Percentiles rank a stretch among this genome's conserved stretches.
Conservation (phyloP, 2,113 vertebrate species). For the Irena cyanogastra region DNA sequence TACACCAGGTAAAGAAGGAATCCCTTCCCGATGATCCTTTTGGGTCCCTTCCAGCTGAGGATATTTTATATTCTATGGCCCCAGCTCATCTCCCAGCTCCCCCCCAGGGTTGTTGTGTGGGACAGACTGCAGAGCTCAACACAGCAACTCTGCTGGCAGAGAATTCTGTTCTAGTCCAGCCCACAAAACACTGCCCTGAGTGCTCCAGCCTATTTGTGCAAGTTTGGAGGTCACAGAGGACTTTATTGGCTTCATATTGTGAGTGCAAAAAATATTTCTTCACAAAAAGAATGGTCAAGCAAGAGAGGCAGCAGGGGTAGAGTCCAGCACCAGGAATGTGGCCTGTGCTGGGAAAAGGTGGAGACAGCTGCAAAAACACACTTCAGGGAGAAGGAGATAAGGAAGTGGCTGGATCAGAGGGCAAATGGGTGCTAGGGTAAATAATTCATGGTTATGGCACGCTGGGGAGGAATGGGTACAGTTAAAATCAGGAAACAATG, state of each 20-base stretch:
- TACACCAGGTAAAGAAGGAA: not conserved
- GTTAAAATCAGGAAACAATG: not conserved
- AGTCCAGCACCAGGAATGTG: not conserved
- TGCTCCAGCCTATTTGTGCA: not conserved
- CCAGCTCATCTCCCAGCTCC: not conserved
- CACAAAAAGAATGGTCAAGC: not conserved
- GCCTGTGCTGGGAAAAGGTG: not conserved
- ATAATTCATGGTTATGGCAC: not conserved
- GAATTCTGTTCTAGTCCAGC: not conserved
- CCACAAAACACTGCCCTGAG: not conserved
- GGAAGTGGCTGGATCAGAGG: not conserved
- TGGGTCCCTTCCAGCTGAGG: not conserved
- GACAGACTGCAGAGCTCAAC: not conserved
- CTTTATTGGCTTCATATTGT: accelerated
- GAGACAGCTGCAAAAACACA: not conserved
- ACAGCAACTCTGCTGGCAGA: no score
- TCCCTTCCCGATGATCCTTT: accelerated
- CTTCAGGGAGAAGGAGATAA: not conserved
- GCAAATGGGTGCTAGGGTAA: not conserved
- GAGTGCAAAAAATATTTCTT: not conserved
- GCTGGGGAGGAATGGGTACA: not conserved
- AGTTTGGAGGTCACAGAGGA: not conserved
- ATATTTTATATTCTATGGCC: not conserved
- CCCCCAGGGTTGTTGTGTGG: not conserved
- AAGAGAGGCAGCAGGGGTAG: not conserved